Conservation (phyloP, 2,888 invertebrate genomes). For the Drosophila meridionalis region DNA sequence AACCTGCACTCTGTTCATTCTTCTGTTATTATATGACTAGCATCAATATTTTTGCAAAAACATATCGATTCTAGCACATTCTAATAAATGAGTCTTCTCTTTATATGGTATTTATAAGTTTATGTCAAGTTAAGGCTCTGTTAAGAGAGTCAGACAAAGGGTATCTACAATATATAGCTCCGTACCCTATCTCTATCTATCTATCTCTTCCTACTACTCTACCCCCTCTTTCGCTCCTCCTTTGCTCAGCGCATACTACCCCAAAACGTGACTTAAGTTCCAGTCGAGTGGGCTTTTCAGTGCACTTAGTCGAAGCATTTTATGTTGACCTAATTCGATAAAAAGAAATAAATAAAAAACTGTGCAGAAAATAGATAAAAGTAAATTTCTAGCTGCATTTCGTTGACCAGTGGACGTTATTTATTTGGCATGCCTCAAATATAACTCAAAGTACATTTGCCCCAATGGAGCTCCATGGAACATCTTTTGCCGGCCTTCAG, state of each 20-base stretch:
- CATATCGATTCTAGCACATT: too few relatives aligned
- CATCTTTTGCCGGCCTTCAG: slow-evolving; percentile 19
- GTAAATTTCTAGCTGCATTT: slow-evolving; percentile 34
- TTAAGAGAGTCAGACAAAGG: background rate
- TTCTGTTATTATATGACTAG: too few relatives aligned
- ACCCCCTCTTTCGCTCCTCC: background rate
- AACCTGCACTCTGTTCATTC: too few relatives aligned
- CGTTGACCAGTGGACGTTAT: slow-evolving; percentile 40
- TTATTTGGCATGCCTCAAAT: slow-evolving; percentile 53
- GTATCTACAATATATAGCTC: background rate
- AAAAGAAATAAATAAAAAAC: background rate
- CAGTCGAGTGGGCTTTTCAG: slow-evolving; percentile 26
- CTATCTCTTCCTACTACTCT: background rate
- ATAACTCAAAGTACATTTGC: slow-evolving; percentile 30
- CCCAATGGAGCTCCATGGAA: slow-evolving; percentile 16
- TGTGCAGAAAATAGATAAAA: background rate
- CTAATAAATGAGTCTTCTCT: too few relatives aligned
- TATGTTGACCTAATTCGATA: slow-evolving; percentile 37
- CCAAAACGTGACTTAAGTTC: slow-evolving; percentile 35
- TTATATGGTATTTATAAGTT: too few relatives aligned
- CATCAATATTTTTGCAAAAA: too few relatives aligned
- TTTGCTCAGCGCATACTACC: background rate
- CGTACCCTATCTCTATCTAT: background rate
- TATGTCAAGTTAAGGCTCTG: background rate
- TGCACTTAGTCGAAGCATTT: slow-evolving; percentile 45